phyloP scores from a whole-genome alignment of 2,113 vertebrate genomes.

The Varanus salvator region DNA sequence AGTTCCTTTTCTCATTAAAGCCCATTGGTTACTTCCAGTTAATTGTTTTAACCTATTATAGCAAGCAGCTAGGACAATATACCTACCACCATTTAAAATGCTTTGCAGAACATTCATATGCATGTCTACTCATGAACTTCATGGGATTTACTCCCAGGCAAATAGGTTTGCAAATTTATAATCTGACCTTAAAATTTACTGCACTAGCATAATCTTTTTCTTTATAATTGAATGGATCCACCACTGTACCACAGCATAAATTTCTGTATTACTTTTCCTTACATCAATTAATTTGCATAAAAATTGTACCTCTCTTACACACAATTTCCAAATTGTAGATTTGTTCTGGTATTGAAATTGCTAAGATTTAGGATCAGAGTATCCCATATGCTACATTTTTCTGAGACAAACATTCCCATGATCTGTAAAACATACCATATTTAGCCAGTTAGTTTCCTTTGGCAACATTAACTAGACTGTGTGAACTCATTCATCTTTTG shows the following conservation, averaged over 20 bases:
- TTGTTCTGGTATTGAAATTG: neutral
- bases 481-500: neutral
- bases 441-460: neutral
- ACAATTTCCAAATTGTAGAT: too few relatives aligned
- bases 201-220: neutral
- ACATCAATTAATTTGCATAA: neutral
- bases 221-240: neutral
- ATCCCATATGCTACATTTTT: neutral
- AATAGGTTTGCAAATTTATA: neutral
- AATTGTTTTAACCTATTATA: neutral
- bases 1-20: neutral
- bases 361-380: neutral
- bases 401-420: neutral
- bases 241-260: too few relatives aligned
- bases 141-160: too few relatives aligned
- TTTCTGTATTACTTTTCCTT: neutral
- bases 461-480: neutral
- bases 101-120: neutral
- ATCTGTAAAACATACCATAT: neutral
- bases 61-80: neutral
- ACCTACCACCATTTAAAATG: neutral
- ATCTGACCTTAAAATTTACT: neutral
- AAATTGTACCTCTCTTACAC: neutral
- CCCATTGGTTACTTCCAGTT: neutral
- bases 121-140: neutral